Base-by-base conservation (phyloP, 2,113 vertebrate genomes). In the Carollia perspicillata region DNA sequence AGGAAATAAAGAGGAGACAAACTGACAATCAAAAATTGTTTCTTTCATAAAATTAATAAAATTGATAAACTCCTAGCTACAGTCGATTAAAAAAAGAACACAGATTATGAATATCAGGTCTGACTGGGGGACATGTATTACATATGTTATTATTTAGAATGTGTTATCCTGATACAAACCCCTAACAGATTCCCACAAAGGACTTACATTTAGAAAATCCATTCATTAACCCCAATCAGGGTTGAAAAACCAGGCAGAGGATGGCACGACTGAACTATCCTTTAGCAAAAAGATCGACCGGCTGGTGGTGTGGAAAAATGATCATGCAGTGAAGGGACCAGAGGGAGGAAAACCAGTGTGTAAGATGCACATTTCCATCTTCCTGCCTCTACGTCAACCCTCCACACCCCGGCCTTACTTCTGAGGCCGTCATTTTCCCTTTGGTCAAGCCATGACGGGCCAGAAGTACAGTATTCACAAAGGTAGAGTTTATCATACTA, bases 391-490 rank as follows among this genome's bases (percentile, higher is more conserved):
- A 55, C 20, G 4, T 13, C 30, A 37, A 42, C 55, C 9, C 51
- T 68, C 23, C 33, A 42, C 13, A 9, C 51, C 9, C 37, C 4
- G 8, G 53, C 47, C 40, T 47, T 44, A 65, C 20, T 83, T 42
- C 26, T 51, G 30, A 9, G 23, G 65, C 6, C 65, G 37, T 37
- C 40, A 5, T 40, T 51, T 55, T 37, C 47, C 40, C 71, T 47
- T 1, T 1, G 35, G 37, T 55, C 49, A 53, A 37, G 20, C 40
- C 47, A 49, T 0, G 0, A n/a, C 4, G 49, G 7, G 1, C n/a
- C 33, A 33, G 17, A 84, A 44, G 71, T 17, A 40, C 7, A 3
- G 33, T 3, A 10, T 42, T 53, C 17, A 26, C 23, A 0, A 13
- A 10, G 22, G 17, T 35, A 16, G n/a, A 7, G 8, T 35, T 58